Percentiles rank a stretch among this genome's conserved stretches.
Evolutionary conservation across 1,140 invertebrate species (phyloP).

Genomic region (Atta colombica): DNA sequence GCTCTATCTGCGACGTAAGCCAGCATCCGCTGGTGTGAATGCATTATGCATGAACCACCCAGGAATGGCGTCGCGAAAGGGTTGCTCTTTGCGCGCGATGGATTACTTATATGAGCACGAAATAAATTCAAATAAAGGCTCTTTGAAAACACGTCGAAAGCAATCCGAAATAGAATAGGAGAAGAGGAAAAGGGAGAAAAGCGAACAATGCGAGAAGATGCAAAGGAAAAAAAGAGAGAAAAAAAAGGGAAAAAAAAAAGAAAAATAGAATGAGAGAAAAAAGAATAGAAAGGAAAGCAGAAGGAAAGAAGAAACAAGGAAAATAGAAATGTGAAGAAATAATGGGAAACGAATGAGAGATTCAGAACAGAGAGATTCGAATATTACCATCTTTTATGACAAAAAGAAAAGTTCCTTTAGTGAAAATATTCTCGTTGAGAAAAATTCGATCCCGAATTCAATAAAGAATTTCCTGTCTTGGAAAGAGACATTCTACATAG

Average conservation of each 20-base stretch:
- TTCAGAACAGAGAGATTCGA: background rate
- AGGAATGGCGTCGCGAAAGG: conserved; percentile 65
- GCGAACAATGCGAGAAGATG: background rate
- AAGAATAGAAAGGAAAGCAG: no score
- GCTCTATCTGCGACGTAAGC: conserved; percentile 71
- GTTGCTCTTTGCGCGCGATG: conserved; percentile 58
- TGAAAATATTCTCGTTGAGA: background rate
- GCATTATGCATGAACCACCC: conserved; percentile 79
- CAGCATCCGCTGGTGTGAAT: conserved; percentile 65
- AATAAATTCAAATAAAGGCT: conserved; percentile 57
- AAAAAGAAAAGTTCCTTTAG: background rate
- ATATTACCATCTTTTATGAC: background rate
- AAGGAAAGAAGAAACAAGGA: background rate
- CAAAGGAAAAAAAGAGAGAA: background rate
- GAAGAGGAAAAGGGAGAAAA: background rate
- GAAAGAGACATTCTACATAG: background rate
- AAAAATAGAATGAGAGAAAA: background rate
- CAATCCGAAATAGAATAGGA: background rate
- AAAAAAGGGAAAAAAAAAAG: background rate
- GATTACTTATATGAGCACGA: conserved; percentile 61
- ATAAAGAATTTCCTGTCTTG: background rate
- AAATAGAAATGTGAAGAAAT: background rate
- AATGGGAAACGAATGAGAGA: conserved; percentile 22
- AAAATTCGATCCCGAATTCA: conserved; percentile 11
- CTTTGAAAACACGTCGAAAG: conserved; percentile 31